Evolutionary conservation across 2,888 invertebrate genomes (phyloP).

Genomic region (Artemia sinica): DNA sequence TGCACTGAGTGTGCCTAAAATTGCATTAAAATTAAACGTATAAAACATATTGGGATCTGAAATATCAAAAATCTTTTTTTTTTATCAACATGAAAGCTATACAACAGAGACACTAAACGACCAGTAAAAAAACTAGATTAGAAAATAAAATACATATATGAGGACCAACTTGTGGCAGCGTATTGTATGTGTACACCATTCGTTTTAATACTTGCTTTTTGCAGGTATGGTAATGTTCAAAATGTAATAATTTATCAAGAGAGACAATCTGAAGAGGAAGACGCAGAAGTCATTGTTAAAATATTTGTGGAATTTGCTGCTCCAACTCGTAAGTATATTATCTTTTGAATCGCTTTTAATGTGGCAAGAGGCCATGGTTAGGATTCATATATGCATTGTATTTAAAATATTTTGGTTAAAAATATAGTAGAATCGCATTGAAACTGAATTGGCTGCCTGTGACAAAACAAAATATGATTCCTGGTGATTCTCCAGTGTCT

Average conservation of each 20-base stretch:
- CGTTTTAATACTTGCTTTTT: not conserved
- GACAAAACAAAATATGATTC: no score
- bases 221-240: constrained; percentile 67
- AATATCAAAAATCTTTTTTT: no score
- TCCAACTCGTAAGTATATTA: constrained; percentile 42
- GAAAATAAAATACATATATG: no score
- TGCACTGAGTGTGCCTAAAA: no score
- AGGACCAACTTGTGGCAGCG: no score
- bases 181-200: no score
- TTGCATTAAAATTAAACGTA: no score
- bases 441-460: not conserved
- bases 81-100: no score
- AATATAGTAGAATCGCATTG: constrained; percentile 14
- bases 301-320: constrained; percentile 88
- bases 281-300: constrained; percentile 74
- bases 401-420: constrained; percentile 6
- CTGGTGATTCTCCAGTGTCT: no score
- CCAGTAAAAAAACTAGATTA: no score
- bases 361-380: not conserved
- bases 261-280: constrained; percentile 70
- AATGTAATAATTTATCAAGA: constrained; percentile 92
- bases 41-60: no score
- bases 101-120: no score
- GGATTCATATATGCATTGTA: constrained; percentile 7
- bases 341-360: not conserved